phyloP scores from a whole-genome alignment of 2,888 invertebrate genomes.

The Drosophila neoperkinsi region DNA sequence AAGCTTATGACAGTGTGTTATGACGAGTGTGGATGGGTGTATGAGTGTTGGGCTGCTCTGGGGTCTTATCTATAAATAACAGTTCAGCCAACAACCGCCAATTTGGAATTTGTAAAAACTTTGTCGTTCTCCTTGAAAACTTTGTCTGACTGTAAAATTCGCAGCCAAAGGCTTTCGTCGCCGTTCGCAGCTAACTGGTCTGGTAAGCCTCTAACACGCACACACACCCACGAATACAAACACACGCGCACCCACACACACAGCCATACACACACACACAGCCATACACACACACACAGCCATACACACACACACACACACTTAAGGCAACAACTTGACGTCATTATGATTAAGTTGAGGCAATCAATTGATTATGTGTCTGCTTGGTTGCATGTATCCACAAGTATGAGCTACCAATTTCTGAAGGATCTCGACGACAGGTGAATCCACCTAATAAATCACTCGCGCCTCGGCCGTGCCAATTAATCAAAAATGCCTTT shows the following conservation, averaged over 20 bases:
- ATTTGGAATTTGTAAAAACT: constrained; percentile 62
- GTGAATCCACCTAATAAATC: constrained; percentile 65
- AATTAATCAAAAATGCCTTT: constrained; percentile 62
- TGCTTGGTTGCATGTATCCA: neutral
- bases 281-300: neutral
- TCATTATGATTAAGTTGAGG: constrained; percentile 57
- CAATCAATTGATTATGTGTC: constrained; percentile 57
- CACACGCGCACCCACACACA: neutral
- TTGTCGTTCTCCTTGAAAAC: constrained; percentile 46
- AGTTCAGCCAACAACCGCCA: constrained; percentile 49
- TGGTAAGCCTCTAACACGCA: constrained; percentile 32
- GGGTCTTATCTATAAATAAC: constrained; percentile 66
- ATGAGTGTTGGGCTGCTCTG: constrained; percentile 16
- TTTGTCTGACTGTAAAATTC: constrained; percentile 60
- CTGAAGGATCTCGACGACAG: constrained; percentile 30
- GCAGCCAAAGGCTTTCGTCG: constrained; percentile 38
- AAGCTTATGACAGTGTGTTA: neutral
- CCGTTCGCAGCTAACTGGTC: constrained; percentile 38
- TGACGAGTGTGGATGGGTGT: constrained; percentile 1
- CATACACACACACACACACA: neutral
- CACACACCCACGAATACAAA: constrained; percentile 4
- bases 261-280: neutral
- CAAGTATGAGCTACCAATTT: constrained; percentile 9
- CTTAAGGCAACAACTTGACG: constrained; percentile 5
- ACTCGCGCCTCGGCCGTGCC: constrained; percentile 36